A percentile compares a stretch with the other conserved stretches of the same genome.
Evolutionary conservation across 1,140 invertebrate species (phyloP).

Genomic region (Conopomorpha cramerella): DNA sequence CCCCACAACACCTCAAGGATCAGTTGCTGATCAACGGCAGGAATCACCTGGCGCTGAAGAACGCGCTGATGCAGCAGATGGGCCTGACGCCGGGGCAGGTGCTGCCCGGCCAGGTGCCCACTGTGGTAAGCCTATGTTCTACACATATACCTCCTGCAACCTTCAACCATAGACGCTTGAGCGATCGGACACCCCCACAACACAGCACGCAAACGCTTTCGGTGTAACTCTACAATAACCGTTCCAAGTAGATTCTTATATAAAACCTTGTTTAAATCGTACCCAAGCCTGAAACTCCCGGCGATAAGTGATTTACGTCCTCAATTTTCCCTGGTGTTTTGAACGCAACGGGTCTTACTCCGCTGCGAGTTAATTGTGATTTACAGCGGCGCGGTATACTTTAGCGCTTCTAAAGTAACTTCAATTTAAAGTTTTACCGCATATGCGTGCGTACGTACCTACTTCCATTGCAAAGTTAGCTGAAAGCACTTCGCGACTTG

Average conservation of each 20-base stretch:
- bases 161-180: slow-evolving; percentile 24
- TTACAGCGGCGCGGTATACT: too few relatives aligned
- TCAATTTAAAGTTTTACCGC: slow-evolving; percentile 22
- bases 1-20: slow-evolving; percentile 98
- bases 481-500: too few relatives aligned
- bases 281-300: too few relatives aligned
- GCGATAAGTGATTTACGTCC: too few relatives aligned
- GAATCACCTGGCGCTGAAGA: slow-evolving; percentile 98
- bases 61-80: slow-evolving; percentile 95
- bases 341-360: too few relatives aligned
- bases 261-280: too few relatives aligned
- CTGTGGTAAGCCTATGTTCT: slow-evolving; percentile 93
- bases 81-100: slow-evolving; percentile 86
- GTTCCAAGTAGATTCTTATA: too few relatives aligned
- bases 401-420: too few relatives aligned
- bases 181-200: slow-evolving; percentile 43
- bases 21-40: slow-evolving; percentile 99
- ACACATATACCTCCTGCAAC: slow-evolving; percentile 4
- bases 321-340: too few relatives aligned
- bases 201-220: slow-evolving; percentile 50
- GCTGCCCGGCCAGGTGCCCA: slow-evolving; percentile 86
- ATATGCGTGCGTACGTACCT: too few relatives aligned
- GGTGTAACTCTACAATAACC: slow-evolving; percentile 38
- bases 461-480: too few relatives aligned
- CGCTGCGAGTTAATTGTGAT: slow-evolving; percentile 17